These are phyloP conservation scores for Psammodynastes pulverulentus DNA, from an alignment of 2,113 vertebrate genomes.

Conservation along the genomic window DNA sequence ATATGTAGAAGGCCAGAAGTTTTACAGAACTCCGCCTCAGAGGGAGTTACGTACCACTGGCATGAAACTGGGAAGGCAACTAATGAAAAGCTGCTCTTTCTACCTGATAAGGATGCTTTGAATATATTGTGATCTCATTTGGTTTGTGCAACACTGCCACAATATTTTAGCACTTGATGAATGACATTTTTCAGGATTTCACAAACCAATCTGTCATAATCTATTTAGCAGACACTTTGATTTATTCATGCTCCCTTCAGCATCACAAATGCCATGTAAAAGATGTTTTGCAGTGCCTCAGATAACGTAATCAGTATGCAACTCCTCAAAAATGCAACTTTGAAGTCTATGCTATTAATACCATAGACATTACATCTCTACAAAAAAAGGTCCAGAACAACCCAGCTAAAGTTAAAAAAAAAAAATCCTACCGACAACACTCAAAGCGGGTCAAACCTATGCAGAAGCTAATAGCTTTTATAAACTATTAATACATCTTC, in stretches of 20 bases:
- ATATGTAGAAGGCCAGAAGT: background rate
- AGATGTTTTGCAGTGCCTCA: background rate
- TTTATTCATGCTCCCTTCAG: background rate
- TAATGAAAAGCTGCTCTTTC: background rate
- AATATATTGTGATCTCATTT: background rate
- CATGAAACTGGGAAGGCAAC: background rate
- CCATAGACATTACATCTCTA: background rate
- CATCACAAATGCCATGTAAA: background rate
- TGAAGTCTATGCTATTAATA: background rate
- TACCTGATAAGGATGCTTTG: background rate
- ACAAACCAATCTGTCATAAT: background rate
- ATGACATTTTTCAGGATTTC: background rate
- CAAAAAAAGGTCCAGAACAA: background rate
- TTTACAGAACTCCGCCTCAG: background rate
- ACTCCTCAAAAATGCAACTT: background rate
- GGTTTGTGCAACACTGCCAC: background rate
- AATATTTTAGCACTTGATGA: background rate
- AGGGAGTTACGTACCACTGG: background rate
- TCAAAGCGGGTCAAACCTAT: background rate
- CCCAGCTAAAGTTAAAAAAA: background rate
- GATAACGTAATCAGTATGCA: background rate
- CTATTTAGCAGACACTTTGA: background rate
- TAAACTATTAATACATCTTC: background rate
- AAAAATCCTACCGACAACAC: background rate
- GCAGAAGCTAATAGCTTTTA: background rate